phyloP scores from a whole-genome alignment of 2,888 invertebrate genomes.

The Diabrotica balteata region DNA sequence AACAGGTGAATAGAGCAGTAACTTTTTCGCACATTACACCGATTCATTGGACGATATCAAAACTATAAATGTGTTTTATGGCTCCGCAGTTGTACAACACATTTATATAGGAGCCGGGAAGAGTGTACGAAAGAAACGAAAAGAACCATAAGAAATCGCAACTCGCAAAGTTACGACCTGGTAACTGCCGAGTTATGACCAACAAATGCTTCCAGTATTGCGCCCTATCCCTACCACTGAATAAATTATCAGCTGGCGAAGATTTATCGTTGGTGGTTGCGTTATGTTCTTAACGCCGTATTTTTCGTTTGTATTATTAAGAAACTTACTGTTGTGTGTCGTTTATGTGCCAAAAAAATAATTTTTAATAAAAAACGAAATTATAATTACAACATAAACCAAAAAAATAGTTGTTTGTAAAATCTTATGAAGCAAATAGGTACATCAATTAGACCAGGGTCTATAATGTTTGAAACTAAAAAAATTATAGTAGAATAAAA shows the following conservation, averaged over 20 bases:
- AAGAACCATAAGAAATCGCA: slow-evolving; percentile 43
- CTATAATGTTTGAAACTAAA: no score
- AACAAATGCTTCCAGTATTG: slow-evolving; percentile 52
- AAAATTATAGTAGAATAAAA: no score
- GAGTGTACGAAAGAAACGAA: slow-evolving; percentile 3
- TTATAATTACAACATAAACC: no score
- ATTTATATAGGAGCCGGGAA: slow-evolving; percentile 17
- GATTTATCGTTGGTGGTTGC: slow-evolving; percentile 14
- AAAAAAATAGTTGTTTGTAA: no score
- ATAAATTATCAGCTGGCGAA: slow-evolving; percentile 35
- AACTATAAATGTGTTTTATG: slow-evolving; percentile 31
- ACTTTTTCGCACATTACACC: slow-evolving; percentile 15
- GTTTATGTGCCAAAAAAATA: no score
- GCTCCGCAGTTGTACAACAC: slow-evolving; percentile 19
- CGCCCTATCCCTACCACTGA: slow-evolving; percentile 40
- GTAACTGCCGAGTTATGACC: slow-evolving; percentile 58
- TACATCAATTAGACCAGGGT: no score
- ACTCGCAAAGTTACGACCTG: slow-evolving; percentile 53
- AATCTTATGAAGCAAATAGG: no score
- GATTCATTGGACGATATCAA: slow-evolving; percentile 19
- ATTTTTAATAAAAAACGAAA: no score
- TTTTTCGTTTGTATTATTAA: not conserved
- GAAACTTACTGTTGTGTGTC: not conserved
- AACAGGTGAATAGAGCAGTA: slow-evolving; percentile 14
- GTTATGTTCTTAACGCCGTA: slow-evolving; percentile 1